phyloP scores from a whole-genome alignment of 2,888 invertebrate species.

The Eutolmus rufibarbis region DNA sequence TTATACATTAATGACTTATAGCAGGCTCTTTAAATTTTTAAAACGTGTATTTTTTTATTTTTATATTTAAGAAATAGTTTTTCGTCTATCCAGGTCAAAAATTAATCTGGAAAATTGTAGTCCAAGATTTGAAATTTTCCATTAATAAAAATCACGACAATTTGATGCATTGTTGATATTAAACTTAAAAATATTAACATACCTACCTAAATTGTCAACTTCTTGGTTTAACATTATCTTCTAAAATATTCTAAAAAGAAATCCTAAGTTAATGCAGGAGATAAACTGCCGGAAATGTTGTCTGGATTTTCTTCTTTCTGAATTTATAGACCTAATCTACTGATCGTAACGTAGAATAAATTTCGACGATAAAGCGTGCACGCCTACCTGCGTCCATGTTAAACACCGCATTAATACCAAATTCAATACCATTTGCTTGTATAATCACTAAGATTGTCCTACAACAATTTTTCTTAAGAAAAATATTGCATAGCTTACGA shows the following conservation, averaged over 20 bases:
- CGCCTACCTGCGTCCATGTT: not conserved
- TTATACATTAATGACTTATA: too few species aligned
- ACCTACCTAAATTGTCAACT: too few species aligned
- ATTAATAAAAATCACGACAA: too few species aligned
- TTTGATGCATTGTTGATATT: too few species aligned
- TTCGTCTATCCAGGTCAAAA: too few species aligned
- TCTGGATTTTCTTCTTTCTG: not conserved
- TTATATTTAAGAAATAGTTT: too few species aligned
- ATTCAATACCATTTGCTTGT: not conserved
- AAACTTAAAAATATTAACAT: too few species aligned
- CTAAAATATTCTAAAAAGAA: not conserved
- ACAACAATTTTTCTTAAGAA: not conserved
- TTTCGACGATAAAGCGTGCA: not conserved
- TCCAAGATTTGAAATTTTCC: too few species aligned
- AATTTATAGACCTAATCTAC: not conserved
- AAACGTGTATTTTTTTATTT: too few species aligned
- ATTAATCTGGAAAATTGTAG: too few species aligned
- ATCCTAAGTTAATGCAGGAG: not conserved
- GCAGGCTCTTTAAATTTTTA: too few species aligned
- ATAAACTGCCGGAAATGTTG: not conserved
- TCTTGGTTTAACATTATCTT: not conserved
- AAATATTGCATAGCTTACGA: not conserved
- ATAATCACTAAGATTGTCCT: not conserved
- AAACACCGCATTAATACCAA: not conserved
- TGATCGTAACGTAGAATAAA: not conserved